Evolutionary conservation across 2,888 invertebrate genomes (phyloP).

Genomic region (Hetaerina titia): DNA sequence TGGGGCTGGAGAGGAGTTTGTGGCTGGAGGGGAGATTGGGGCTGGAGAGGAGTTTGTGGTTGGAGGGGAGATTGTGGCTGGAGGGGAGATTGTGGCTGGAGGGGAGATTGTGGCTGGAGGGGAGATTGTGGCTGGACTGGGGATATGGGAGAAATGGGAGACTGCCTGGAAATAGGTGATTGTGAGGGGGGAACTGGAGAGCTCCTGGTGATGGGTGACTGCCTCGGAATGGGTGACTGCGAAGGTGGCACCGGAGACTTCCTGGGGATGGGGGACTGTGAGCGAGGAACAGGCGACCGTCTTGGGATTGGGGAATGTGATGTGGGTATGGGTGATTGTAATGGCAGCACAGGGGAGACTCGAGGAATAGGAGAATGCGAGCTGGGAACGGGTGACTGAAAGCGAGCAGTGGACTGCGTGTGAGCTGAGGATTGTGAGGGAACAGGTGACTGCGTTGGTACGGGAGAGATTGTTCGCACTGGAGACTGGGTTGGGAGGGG

Average conservation of each 20-base stretch:
- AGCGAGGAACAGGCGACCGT: background rate
- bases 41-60: background rate
- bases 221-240: constrained; percentile 23
- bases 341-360: background rate
- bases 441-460: background rate
- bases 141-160: background rate
- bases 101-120: background rate
- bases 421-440: constrained; percentile 2
- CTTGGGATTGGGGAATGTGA: background rate
- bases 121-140: background rate
- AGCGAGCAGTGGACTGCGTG: background rate
- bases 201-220: background rate
- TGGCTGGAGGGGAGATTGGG: background rate
- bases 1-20: background rate
- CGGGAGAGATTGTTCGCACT: background rate
- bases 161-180: background rate
- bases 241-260: background rate
- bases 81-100: background rate
- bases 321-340: background rate
- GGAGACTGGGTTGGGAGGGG: constrained; percentile 16
- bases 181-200: background rate
- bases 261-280: background rate
- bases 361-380: background rate
- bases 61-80: background rate
- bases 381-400: constrained; percentile 30